Percentiles rank a stretch among this genome's conserved stretches.
These are phyloP conservation scores for Ormyrus thymus DNA, from an alignment of 2,888 invertebrate genomes.

Conservation along the genomic window DNA sequence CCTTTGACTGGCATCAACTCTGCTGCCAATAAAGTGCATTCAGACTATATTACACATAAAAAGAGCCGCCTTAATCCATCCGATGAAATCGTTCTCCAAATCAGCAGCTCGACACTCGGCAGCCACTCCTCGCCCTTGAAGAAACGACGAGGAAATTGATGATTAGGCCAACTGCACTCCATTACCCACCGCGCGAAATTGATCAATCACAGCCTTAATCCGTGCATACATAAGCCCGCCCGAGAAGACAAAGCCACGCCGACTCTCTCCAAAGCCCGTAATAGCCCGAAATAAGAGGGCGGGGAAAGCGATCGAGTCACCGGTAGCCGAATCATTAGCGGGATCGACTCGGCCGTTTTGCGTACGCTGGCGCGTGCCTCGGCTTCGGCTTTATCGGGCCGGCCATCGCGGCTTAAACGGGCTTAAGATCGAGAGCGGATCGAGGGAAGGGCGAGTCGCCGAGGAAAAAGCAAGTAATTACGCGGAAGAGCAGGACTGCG, in stretches of 20 bases:
- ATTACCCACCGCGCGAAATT: constrained; percentile 43
- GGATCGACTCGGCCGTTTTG: no score
- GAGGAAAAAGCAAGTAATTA: constrained; percentile 60
- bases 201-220: constrained; percentile 42
- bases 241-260: neutral
- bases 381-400: no score
- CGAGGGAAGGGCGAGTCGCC: no score
- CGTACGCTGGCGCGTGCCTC: no score
- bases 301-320: neutral
- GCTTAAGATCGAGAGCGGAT: constrained; percentile 53
- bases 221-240: neutral
- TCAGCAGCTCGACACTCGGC: neutral
- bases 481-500: constrained; percentile 4
- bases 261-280: neutral
- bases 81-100: neutral
- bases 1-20: no score
- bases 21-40: no score
- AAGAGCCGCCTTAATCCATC: neutral
- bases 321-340: constrained; percentile 37
- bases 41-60: no score
- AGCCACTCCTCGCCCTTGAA: constrained; percentile 4
- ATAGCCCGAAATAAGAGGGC: neutral
- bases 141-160: constrained; percentile 48
- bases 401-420: constrained; percentile 17
- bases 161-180: constrained; percentile 26